These are phyloP conservation scores for Clepsis dumicolana DNA, from an alignment of 2,888 invertebrate genomes.

Conservation along the genomic window DNA sequence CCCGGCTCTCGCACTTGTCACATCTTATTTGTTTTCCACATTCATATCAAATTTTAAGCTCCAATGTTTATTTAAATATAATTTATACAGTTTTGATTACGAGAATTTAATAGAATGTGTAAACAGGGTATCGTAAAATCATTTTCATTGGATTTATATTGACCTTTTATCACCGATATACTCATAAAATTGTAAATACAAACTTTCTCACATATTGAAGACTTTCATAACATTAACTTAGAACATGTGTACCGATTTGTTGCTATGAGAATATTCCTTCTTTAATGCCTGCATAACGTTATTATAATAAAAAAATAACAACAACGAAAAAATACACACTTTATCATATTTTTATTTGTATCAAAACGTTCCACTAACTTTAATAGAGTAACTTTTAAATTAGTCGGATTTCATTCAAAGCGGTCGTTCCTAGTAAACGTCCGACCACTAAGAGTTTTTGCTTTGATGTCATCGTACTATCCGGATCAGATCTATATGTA, in stretches of 20 bases:
- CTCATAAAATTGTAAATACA: slow-evolving; percentile 64
- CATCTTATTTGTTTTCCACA: slow-evolving; percentile 62
- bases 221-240: slow-evolving; percentile 56
- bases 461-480: too few relatives aligned
- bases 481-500: too few relatives aligned
- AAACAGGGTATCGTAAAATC: slow-evolving; percentile 60
- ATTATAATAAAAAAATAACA: slow-evolving; percentile 3
- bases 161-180: slow-evolving; percentile 59
- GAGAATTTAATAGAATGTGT: slow-evolving; percentile 68
- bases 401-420: not conserved
- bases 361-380: not conserved
- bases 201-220: slow-evolving; percentile 66
- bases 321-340: not conserved
- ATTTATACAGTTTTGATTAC: slow-evolving; percentile 71
- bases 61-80: slow-evolving; percentile 61
- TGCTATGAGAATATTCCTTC: slow-evolving; percentile 11
- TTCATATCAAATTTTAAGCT: slow-evolving; percentile 61
- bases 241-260: slow-evolving; percentile 47
- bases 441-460: not conserved
- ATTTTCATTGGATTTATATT: slow-evolving; percentile 63
- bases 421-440: not conserved
- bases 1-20: slow-evolving; percentile 52
- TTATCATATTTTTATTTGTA: slow-evolving; percentile 5
- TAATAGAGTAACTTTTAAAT: not conserved
- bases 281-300: slow-evolving; percentile 2